phyloP scores from a whole-genome alignment of 2,113 vertebrate species.

The Abramis brama region DNA sequence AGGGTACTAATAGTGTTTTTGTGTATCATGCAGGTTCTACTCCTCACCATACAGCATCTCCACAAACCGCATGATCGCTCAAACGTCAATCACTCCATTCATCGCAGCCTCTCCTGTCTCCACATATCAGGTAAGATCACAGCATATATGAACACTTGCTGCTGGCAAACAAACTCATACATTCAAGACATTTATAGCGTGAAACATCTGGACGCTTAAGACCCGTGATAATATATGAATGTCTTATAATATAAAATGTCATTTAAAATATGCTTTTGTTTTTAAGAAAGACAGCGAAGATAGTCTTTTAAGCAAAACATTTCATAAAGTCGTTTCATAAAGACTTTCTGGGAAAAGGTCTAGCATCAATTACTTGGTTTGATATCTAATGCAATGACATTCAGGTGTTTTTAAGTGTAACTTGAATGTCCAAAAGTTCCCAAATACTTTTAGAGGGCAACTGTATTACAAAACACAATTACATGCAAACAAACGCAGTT shows the following conservation, averaged over 20 bases:
- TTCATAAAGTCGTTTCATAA: neutral
- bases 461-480: neutral
- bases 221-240: no score
- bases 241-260: neutral
- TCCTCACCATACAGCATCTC: slow-evolving; percentile 98
- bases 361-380: neutral
- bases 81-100: slow-evolving; percentile 98
- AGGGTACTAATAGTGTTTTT: neutral
- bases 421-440: neutral
- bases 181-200: neutral
- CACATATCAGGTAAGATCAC: slow-evolving; percentile 93
- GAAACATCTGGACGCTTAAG: neutral
- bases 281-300: neutral
- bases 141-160: neutral
- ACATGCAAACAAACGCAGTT: neutral
- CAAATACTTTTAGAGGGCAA: neutral
- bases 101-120: slow-evolving; percentile 99
- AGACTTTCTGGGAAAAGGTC: neutral
- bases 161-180: neutral
- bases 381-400: neutral
- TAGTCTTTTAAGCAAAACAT: neutral
- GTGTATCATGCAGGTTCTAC: slow-evolving; percentile 85
- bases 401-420: neutral
- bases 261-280: neutral
- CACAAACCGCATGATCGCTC: slow-evolving; percentile 99